These are phyloP conservation scores for Myripristis murdjan DNA, from an alignment of 2,797 vertebrate genomes.

Conservation along the genomic window DNA sequence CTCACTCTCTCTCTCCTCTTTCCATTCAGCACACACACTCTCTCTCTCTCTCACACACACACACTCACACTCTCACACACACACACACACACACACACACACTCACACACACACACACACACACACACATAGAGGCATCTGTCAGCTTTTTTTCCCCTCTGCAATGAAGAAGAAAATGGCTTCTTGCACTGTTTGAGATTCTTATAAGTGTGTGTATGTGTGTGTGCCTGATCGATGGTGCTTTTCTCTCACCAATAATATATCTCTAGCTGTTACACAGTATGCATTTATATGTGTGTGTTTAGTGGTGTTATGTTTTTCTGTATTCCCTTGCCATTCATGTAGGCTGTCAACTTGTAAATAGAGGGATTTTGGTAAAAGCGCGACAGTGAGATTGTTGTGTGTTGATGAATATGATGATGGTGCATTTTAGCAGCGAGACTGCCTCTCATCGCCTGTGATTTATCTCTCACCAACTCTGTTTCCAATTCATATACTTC, in stretches of 20 bases:
- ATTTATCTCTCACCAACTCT: constrained; percentile 30
- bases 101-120: constrained; percentile 4
- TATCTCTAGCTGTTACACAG: constrained; percentile 2
- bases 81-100: neutral
- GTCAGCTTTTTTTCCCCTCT: constrained; percentile 28
- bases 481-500: neutral
- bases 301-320: constrained; percentile 34
- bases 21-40: too few species aligned
- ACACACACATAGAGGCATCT: constrained; percentile 11
- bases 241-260: constrained; percentile 12
- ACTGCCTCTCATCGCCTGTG: constrained; percentile 42
- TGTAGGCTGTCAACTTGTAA: constrained; percentile 32
- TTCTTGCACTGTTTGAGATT: constrained; percentile 24
- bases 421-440: constrained; percentile 37
- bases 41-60: neutral
- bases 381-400: constrained; percentile 32
- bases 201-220: constrained; percentile 24
- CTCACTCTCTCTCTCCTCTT: neutral
- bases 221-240: constrained; percentile 1
- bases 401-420: constrained; percentile 52
- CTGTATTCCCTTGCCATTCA: constrained; percentile 29
- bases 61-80: neutral
- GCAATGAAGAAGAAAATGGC: constrained; percentile 34
- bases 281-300: constrained; percentile 15
- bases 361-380: constrained; percentile 43